Conservation (phyloP, 30 jellyfish, hydroid and myxozoan species). For the Euphysa ruthae region DNA sequence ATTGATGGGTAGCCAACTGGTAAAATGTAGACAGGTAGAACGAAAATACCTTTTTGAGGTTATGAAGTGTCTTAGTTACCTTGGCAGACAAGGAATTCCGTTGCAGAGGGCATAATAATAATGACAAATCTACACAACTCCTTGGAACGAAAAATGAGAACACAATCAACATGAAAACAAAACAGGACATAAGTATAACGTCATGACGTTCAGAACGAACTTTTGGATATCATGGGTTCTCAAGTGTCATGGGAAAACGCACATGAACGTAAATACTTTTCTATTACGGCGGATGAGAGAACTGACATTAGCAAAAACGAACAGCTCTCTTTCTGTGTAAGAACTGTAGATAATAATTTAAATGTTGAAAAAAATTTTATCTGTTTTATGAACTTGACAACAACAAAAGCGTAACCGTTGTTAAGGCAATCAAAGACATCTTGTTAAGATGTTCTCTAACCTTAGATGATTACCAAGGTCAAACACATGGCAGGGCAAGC, state of each 20-base stretch:
- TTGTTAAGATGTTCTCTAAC: constrained; percentile 11
- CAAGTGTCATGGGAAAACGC: background rate
- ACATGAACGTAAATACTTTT: background rate
- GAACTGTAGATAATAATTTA: constrained; percentile 23
- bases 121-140: no score
- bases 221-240: background rate
- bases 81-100: no score
- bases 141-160: no score
- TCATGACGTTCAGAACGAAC: constrained; percentile 2
- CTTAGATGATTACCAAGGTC: constrained; percentile 13
- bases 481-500: constrained; percentile 43
- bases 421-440: constrained; percentile 16
- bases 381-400: constrained; percentile 12
- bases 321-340: constrained; percentile 20
- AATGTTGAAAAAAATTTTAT: constrained; percentile 11
- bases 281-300: constrained; percentile 30
- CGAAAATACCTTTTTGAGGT: background rate
- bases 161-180: no score
- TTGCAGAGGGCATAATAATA: no score
- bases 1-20: constrained; percentile 1
- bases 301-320: constrained; percentile 25
- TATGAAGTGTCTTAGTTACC: background rate
- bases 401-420: background rate
- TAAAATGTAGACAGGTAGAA: background rate
- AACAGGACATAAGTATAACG: no score